Conservation (phyloP, 1,140 invertebrate species). For the Drosophila varians region DNA sequence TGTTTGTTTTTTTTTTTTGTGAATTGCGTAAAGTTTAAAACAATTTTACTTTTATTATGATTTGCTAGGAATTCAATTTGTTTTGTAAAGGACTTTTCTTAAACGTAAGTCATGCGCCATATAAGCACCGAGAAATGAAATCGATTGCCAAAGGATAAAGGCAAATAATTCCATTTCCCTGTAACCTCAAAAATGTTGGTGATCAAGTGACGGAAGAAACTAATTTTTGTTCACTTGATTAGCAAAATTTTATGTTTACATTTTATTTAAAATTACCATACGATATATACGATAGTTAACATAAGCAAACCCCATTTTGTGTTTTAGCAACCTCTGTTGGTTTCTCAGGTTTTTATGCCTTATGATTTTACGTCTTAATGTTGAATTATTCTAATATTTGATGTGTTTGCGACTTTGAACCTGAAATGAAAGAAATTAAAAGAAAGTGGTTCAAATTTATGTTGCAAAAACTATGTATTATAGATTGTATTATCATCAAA, state of each 20-base stretch:
- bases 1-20: neutral
- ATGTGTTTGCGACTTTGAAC: conserved; percentile 80
- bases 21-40: conserved; percentile 37
- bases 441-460: too few relatives aligned
- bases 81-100: conserved; percentile 52
- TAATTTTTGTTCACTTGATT: conserved; percentile 43
- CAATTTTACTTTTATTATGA: conserved; percentile 20
- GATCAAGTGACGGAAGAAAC: conserved; percentile 26
- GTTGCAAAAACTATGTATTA: too few relatives aligned
- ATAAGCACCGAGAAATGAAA: conserved; percentile 11
- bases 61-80: conserved; percentile 65
- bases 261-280: conserved; percentile 38
- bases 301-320: conserved; percentile 66
- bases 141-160: conserved; percentile 10
- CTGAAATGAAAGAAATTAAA: too few relatives aligned
- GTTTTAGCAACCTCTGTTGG: conserved; percentile 13
- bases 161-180: conserved; percentile 22
- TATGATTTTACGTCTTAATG: conserved; percentile 13
- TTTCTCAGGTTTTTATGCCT: conserved; percentile 35
- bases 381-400: conserved; percentile 78
- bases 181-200: conserved; percentile 37
- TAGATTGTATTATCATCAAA: too few relatives aligned
- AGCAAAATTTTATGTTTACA: conserved; percentile 35
- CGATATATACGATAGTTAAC: conserved; percentile 79
- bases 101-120: conserved; percentile 57